These are phyloP conservation scores for Ascidia mentula DNA, from an alignment of 23 tunicate genomes.

Conservation along the genomic window DNA sequence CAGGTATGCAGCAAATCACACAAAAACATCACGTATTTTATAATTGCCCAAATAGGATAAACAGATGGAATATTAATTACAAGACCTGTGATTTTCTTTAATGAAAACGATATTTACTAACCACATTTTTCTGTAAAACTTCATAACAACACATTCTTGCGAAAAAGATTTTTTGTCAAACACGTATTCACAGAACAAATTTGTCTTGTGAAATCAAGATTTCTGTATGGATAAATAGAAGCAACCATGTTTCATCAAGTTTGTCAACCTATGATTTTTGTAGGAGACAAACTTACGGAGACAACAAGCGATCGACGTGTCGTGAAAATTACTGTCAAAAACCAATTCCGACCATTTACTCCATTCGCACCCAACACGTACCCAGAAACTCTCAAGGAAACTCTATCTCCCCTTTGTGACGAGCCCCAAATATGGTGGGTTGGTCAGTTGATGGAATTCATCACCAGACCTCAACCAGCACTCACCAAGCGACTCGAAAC, in stretches of 20 bases:
- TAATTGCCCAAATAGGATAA: no score
- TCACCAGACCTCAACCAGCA: not conserved
- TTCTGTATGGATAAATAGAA: no score
- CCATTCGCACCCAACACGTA: not conserved
- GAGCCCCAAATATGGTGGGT: constrained; percentile 3
- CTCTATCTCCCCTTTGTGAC: not conserved
- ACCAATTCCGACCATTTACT: not conserved
- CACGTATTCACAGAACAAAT: no score
- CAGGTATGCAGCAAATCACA: not conserved
- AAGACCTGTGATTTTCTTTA: no score
- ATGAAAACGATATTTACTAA: no score
- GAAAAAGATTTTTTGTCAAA: no score
- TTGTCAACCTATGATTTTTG: not conserved
- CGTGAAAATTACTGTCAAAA: not conserved
- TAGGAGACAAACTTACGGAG: not conserved
- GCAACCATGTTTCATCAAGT: no score
- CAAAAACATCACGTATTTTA: no score
- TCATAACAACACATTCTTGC: no score
- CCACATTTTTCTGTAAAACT: no score
- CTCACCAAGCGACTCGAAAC: not conserved
- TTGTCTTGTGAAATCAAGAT: no score
- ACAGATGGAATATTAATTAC: no score
- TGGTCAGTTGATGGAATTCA: not conserved
- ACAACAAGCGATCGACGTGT: not conserved
- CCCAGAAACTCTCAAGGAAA: not conserved